A percentile compares a stretch with the other conserved stretches of the same genome.
Conservation (phyloP, 2,797 vertebrate species). For the Melanotaenia maccullochi region DNA sequence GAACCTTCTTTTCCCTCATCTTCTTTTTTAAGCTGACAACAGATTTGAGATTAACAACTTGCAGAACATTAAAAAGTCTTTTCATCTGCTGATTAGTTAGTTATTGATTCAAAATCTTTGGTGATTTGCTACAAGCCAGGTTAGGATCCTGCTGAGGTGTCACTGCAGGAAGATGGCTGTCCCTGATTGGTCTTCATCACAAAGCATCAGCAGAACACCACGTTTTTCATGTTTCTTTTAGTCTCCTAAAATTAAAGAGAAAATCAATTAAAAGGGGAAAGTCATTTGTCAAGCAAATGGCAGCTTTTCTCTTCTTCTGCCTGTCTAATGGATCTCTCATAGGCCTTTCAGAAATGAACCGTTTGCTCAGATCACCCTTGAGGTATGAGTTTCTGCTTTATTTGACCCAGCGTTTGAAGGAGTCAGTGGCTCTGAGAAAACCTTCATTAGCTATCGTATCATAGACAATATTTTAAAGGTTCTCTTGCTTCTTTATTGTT, state of each 20-base stretch:
- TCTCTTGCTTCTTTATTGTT: constrained; percentile 64
- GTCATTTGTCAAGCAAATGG: constrained; percentile 65
- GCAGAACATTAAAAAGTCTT: constrained; percentile 29
- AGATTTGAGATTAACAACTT: constrained; percentile 37
- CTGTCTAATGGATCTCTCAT: constrained; percentile 56
- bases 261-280: constrained; percentile 74
- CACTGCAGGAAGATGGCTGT: constrained; percentile 65
- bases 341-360: constrained; percentile 41
- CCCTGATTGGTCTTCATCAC: constrained; percentile 65
- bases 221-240: constrained; percentile 25
- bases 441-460: constrained; percentile 49
- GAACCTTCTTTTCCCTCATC: constrained; percentile 29
- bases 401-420: constrained; percentile 70
- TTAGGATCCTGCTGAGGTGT: constrained; percentile 68
- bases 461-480: constrained; percentile 69
- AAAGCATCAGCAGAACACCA: constrained; percentile 51
- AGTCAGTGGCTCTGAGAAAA: constrained; percentile 72
- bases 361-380: constrained; percentile 47
- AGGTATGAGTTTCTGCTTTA: constrained; percentile 55
- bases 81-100: constrained; percentile 55
- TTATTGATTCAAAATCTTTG: constrained; percentile 72
- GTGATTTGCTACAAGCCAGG: constrained; percentile 68
- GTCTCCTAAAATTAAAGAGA: constrained; percentile 54
- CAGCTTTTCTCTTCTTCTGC: constrained; percentile 41
- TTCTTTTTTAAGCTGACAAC: no score